Evolutionary conservation across 2,797 vertebrate genomes (phyloP).

Genomic region (Paratrypauchen microcephalus): DNA sequence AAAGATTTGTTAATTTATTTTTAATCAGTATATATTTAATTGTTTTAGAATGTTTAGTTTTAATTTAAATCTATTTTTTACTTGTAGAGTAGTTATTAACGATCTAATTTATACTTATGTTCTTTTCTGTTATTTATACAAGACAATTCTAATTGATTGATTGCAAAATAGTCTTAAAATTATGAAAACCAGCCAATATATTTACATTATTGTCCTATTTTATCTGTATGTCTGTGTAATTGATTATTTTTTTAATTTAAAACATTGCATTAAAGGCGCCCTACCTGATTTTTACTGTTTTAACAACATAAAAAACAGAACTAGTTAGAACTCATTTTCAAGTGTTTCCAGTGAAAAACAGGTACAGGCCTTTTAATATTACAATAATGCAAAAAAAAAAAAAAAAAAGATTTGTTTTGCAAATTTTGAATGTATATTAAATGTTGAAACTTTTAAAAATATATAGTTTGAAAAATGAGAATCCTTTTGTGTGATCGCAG

Average conservation of each 20-base stretch:
- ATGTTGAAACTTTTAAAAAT: neutral
- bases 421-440: constrained; percentile 4
- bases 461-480: neutral
- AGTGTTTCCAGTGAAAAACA: no score
- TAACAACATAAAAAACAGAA: no score
- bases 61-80: neutral
- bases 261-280: neutral
- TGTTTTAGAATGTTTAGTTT: neutral
- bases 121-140: neutral
- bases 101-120: neutral
- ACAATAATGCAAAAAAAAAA: no score
- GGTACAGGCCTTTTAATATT: no score
- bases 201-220: neutral
- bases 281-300: no score
- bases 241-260: neutral
- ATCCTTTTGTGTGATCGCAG: neutral
- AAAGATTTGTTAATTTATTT: neutral
- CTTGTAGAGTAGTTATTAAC: neutral
- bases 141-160: neutral
- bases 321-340: no score
- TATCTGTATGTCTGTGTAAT: neutral
- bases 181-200: neutral
- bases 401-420: neutral
- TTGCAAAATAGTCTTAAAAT: neutral
- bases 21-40: neutral